These are phyloP conservation scores for Megalops cyprinoides DNA, from an alignment of 2,797 vertebrate genomes.

Conservation along the genomic window DNA sequence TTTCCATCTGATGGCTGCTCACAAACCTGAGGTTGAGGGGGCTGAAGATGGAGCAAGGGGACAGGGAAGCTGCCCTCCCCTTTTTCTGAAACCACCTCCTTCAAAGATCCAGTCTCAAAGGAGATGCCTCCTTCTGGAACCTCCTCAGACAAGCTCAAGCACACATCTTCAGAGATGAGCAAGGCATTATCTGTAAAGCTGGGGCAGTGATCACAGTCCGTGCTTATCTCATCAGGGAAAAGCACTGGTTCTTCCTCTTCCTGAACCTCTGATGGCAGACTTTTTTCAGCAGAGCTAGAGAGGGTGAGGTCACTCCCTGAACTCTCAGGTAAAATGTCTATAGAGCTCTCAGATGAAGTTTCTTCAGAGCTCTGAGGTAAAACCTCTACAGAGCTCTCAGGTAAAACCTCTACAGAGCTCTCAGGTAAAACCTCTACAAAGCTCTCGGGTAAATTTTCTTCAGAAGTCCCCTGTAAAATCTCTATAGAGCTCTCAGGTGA, in stretches of 20 bases:
- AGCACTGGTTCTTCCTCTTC: constrained; percentile 51
- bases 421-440: too few relatives aligned
- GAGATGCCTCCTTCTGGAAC: constrained; percentile 41
- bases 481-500: too few relatives aligned
- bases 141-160: constrained; percentile 39
- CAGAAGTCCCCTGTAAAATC: too few relatives aligned
- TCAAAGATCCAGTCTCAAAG: constrained; percentile 34
- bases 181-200: constrained; percentile 51
- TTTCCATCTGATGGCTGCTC: neutral
- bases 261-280: constrained; percentile 40
- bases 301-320: too few relatives aligned
- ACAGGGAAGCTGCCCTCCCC: too few relatives aligned
- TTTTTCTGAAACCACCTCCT: too few relatives aligned
- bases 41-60: neutral
- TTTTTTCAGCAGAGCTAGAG: neutral
- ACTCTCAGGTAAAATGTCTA: too few relatives aligned
- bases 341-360: too few relatives aligned
- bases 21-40: neutral
- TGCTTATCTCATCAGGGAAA: constrained; percentile 65
- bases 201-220: constrained; percentile 53
- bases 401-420: too few relatives aligned
- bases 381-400: too few relatives aligned
- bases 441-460: too few relatives aligned
- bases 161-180: constrained; percentile 47
- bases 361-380: too few relatives aligned